phyloP scores from a whole-genome alignment of 2,888 invertebrate species.

The Antitype chi region DNA sequence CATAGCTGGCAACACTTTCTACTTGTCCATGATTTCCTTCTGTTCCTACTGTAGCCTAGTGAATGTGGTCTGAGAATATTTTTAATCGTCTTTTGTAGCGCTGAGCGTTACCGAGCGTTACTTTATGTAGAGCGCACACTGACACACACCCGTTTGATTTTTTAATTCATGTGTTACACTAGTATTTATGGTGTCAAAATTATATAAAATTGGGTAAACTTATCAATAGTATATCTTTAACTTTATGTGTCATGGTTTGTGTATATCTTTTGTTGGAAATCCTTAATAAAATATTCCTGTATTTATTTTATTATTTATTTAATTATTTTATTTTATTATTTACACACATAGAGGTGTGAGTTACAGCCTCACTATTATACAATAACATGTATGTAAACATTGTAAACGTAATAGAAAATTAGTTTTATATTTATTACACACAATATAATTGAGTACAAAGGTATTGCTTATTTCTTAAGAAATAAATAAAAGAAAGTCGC shows the following conservation, averaged over 20 bases:
- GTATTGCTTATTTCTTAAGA: too few relatives aligned
- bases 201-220: not conserved
- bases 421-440: too few relatives aligned
- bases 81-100: slow-evolving; percentile 23
- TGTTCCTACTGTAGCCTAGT: not conserved
- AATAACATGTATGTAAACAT: too few relatives aligned
- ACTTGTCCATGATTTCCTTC: slow-evolving; percentile 23
- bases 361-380: too few relatives aligned
- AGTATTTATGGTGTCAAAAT: not conserved
- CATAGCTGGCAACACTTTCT: slow-evolving; percentile 45
- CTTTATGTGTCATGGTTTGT: not conserved
- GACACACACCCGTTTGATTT: not conserved
- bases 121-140: not conserved
- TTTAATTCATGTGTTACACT: not conserved
- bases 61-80: slow-evolving; percentile 28
- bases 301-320: too few relatives aligned
- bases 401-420: too few relatives aligned
- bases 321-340: too few relatives aligned
- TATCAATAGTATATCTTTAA: not conserved
- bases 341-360: too few relatives aligned
- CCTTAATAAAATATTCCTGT: not conserved
- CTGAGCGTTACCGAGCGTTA: not conserved
- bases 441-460: too few relatives aligned
- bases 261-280: not conserved
- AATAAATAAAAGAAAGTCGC: too few relatives aligned